Conservation (phyloP, 2,888 invertebrate species). For the Ferrisia virgata region DNA sequence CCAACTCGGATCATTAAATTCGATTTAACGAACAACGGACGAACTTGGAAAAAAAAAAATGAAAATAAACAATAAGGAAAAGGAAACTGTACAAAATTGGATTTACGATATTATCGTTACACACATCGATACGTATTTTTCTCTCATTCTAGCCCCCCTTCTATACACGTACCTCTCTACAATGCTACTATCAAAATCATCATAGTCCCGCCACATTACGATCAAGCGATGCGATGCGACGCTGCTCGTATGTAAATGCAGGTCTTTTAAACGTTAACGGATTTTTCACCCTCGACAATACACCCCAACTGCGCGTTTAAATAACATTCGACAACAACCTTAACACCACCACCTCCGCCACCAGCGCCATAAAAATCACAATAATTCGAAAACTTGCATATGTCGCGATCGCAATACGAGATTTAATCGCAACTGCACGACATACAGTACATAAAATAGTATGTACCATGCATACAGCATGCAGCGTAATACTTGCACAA, state of each 20-base stretch:
- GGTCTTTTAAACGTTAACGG: constrained; percentile 32
- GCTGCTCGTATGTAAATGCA: not conserved
- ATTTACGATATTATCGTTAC: not conserved
- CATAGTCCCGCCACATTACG: not conserved
- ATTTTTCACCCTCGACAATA: constrained; percentile 40
- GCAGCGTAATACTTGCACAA: not conserved
- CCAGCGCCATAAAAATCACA: constrained; percentile 23
- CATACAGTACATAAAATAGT: not conserved
- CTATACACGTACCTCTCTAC: too few relatives aligned
- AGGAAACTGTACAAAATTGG: not conserved
- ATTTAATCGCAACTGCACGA: constrained; percentile 10
- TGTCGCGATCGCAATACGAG: constrained; percentile 27
- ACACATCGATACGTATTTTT: not conserved
- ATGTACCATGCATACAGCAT: not conserved
- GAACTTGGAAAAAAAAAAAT: not conserved
- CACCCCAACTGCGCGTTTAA: constrained; percentile 3
- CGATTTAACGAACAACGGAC: not conserved
- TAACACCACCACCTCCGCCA: not conserved
- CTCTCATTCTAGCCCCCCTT: not conserved
- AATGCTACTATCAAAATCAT: not conserved
- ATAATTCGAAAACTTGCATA: constrained; percentile 33
- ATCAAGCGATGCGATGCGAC: not conserved
- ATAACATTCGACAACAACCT: not conserved
- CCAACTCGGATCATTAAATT: too few relatives aligned
- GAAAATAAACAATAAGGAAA: not conserved